Evolutionary conservation across 1,140 invertebrate species (phyloP).

Genomic region (Amphibalanus amphitrite): DNA sequence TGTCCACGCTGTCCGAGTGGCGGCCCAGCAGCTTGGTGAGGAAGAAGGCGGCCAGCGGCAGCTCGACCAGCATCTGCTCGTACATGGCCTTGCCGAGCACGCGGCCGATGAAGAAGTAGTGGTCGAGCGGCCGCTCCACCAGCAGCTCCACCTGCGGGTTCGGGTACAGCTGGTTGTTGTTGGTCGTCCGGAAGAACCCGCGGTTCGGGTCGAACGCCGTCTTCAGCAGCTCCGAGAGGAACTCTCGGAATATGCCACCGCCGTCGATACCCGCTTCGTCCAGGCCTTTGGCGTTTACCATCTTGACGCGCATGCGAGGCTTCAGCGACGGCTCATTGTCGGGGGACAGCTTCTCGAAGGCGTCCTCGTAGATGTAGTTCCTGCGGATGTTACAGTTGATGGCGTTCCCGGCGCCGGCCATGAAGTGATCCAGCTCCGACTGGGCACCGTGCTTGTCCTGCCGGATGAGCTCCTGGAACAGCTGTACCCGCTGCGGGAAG

Average conservation of each 20-base stretch:
- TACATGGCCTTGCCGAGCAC: slow-evolving; percentile 90
- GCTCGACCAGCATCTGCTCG: slow-evolving; percentile 82
- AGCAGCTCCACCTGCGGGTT: slow-evolving; percentile 77
- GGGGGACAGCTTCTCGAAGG: slow-evolving; percentile 77
- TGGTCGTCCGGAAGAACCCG: slow-evolving; percentile 80
- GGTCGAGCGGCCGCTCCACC: slow-evolving; percentile 64
- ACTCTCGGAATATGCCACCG: slow-evolving; percentile 77
- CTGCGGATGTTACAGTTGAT: slow-evolving; percentile 67
- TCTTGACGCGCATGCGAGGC: slow-evolving; percentile 55
- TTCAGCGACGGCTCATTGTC: slow-evolving; percentile 82
- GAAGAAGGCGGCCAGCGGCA: slow-evolving; percentile 86
- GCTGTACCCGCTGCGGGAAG: slow-evolving; percentile 70
- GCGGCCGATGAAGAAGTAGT: slow-evolving; percentile 90
- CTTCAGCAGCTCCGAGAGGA: slow-evolving; percentile 74
- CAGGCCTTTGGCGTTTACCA: slow-evolving; percentile 72
- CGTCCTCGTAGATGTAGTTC: slow-evolving; percentile 91
- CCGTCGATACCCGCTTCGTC: slow-evolving; percentile 94
- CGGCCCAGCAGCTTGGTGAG: slow-evolving; percentile 64
- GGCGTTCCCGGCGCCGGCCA: slow-evolving; percentile 42
- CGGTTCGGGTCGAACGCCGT: slow-evolving; percentile 93
- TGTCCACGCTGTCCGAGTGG: slow-evolving; percentile 59
- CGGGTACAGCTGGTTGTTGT: slow-evolving; percentile 84
- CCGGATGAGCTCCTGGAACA: slow-evolving; percentile 40
- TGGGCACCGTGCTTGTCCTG: slow-evolving; percentile 52
- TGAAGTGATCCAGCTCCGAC: slow-evolving; percentile 48